Evolutionary conservation across 2,113 vertebrate genomes (phyloP), one percentile per base, ranked within the genome.

Genomic region (Pavo muticus): DNA sequence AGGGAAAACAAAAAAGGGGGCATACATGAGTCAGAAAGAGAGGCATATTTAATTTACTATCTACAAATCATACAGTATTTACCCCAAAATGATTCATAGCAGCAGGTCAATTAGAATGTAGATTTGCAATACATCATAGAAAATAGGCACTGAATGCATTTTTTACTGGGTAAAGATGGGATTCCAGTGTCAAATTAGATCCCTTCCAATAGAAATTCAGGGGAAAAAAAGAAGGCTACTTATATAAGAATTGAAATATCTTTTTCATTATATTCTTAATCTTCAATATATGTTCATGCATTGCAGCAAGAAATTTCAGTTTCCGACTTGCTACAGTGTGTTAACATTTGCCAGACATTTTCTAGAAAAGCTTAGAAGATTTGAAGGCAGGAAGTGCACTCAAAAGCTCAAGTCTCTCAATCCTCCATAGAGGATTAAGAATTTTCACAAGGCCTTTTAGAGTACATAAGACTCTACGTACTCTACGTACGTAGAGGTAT

Each of bases 1-100:
- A 1, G 8, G 7, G 21, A 3, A 8, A 11, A 14, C 5, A 14
- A 25, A 6, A 2, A n/a, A 44, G 39, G 24, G 8, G 3, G 12
- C 25, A 47, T 14, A 32, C 14, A 27, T n/a, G 10, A 61, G 7
- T 37, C 59, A 63, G 35, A 86, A 88, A 56, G 5, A n/a, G 6
- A 44, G 37, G 12, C 4, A 24, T 71, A 60, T 56, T 35, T 70
- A 73, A 11, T 45, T 92, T 59, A 19, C 4, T 80, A 37, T 21
- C 24, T 73, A 37, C 8, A 75, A 82, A 61, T 64, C 17, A 27
- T 83, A 7, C 19, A 56, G 24, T 9, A 27, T n/a, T 68, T 40
- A 68, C 48, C 10, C 29, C 72, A 88, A 91, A 59, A 59, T 64
- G 21, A 78, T 69, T 81, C 45, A n/a, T 32, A 50, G 6, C 12